Evolutionary conservation across 2,888 invertebrate genomes (phyloP).

Genomic region (Pedicia rivosa): DNA sequence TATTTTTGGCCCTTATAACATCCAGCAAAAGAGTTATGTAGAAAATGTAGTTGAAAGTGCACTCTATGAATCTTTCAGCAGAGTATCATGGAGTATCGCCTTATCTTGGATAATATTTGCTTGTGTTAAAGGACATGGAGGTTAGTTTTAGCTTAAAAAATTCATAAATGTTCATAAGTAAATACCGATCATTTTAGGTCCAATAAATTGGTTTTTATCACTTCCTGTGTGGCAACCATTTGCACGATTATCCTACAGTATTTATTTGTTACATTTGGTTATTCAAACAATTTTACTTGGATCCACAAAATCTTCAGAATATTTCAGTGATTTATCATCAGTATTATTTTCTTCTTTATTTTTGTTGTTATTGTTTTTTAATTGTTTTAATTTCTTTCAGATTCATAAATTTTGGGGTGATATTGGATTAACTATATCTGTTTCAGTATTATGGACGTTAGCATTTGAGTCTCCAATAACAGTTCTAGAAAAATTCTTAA

Average conservation of each 20-base stretch:
- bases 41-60: constrained; percentile 9
- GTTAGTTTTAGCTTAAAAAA: too few species aligned
- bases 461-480: constrained; percentile 13
- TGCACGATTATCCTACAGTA: constrained; percentile 11
- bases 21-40: background rate
- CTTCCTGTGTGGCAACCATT: constrained; percentile 14
- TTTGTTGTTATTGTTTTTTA: background rate
- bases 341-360: background rate
- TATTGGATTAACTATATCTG: constrained; percentile 10
- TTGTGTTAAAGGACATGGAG: constrained; percentile 13
- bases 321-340: background rate
- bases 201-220: constrained; percentile 13
- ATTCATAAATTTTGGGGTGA: constrained; percentile 12
- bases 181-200: too few species aligned
- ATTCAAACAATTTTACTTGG: constrained; percentile 11
- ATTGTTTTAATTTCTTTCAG: constrained; percentile 6
- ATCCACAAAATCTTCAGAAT: constrained; percentile 4
- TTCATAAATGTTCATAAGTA: too few species aligned
- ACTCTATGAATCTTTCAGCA: constrained; percentile 11
- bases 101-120: constrained; percentile 15
- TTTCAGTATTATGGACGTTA: constrained; percentile 10
- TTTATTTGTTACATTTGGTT: constrained; percentile 13
- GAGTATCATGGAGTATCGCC: constrained; percentile 12
- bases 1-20: constrained; percentile 11
- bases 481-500: constrained; percentile 11